phyloP scores from a whole-genome alignment of 2,888 invertebrate species.

The Neelides folsomi region DNA sequence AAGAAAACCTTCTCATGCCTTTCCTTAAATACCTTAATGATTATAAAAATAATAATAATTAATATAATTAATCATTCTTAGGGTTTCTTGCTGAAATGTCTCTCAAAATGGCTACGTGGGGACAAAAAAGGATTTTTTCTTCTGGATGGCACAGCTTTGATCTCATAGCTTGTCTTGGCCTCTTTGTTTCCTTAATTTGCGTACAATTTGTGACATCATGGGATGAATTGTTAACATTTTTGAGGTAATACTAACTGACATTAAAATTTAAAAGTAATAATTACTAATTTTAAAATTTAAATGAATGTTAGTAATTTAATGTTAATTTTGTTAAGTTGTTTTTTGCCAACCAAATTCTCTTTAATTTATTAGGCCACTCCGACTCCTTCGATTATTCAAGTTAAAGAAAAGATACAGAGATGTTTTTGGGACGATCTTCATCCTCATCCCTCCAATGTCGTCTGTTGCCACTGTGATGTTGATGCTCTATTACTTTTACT shows the following conservation, averaged over 20 bases:
- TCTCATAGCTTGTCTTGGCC: conserved; percentile 49
- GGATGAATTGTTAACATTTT: conserved; percentile 47
- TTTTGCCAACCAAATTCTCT: conserved; percentile 59
- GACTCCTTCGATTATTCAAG: conserved; percentile 37
- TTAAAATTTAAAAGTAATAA: too few species aligned
- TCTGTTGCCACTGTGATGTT: conserved; percentile 46
- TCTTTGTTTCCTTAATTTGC: conserved; percentile 32
- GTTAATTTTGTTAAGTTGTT: too few species aligned
- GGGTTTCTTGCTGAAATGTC: conserved; percentile 63
- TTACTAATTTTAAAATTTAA: conserved; percentile 52
- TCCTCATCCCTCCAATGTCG: conserved; percentile 67
- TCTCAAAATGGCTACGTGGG: conserved; percentile 58
- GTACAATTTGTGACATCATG: conserved; percentile 23
- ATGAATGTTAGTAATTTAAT: conserved; percentile 51
- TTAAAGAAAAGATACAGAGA: conserved; percentile 33
- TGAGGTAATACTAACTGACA: too few species aligned
- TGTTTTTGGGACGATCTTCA: conserved; percentile 48
- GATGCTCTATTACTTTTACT: conserved; percentile 67
- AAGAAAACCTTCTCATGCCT: conserved; percentile 36
- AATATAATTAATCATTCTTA: conserved; percentile 39
- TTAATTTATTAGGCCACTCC: conserved; percentile 48
- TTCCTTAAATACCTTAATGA: not conserved
- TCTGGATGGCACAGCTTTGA: conserved; percentile 80
- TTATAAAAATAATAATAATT: too few species aligned
- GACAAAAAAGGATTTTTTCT: conserved; percentile 55